Base-by-base conservation (phyloP, 2,113 vertebrate genomes). In the Columbina picui region DNA sequence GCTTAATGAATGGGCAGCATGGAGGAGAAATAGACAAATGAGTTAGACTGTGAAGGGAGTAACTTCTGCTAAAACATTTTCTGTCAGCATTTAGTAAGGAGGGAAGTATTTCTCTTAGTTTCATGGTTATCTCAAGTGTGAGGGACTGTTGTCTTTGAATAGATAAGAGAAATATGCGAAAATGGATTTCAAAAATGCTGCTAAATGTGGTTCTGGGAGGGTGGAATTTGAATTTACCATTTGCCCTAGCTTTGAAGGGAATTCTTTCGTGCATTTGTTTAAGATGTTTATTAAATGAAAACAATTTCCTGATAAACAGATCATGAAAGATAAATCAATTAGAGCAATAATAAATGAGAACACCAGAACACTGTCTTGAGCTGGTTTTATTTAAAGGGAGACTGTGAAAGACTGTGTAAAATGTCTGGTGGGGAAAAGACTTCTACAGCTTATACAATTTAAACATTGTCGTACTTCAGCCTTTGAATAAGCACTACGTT, bases 131-230 rank as follows among this genome's bases (percentile, higher is more conserved):
- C 83, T 94, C 50, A 77, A 97, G 80, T 64, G 93, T 90, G 53
- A 84, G 38, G 73, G 88, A 89, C 90, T 96, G 94, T 74, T 86
- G 68, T 96, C 19, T 38, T 94, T 74, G 47, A 78, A 80, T 61
- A 95, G 95, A 97, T 97, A 97, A 96, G 95, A 93, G 59, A 97
- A 96, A 90, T 95, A 97, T 96, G 94, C 15, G 76, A 95, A 94
- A 96, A 95, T 92, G 79, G 92, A 75, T 96, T 95, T 96, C 12
- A 84, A 34, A 93, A 96, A 75, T 81, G 92, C 86, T 93, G 59
- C 85, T 95, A 70, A 47, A 88, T 92, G 60, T 75, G 36, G 47
- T 87, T 96, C 94, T 96, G 75, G 67, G 69, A 86, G 75, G 12
- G 30, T 75, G 85, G 95, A 88, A 95, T 96, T 91, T 91, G 85